These are phyloP conservation scores for Ooceraea biroi DNA, from an alignment of 1,140 invertebrate species.

Conservation along the genomic window DNA sequence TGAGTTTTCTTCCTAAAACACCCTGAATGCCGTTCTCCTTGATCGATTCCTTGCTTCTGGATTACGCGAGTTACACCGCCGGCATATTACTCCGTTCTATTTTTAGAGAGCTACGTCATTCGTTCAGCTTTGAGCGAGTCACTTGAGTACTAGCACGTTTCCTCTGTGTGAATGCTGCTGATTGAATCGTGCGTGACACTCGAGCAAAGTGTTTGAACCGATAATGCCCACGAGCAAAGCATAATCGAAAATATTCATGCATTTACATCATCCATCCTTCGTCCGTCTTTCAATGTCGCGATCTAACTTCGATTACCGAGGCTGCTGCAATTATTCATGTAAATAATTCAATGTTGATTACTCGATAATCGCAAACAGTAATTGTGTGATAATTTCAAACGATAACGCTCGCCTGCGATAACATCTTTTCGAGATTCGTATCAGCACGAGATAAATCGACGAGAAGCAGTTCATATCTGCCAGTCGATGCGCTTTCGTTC, in stretches of 20 bases:
- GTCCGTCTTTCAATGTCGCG: slow-evolving; percentile 19
- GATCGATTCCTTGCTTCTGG: not conserved
- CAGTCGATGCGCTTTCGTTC: not conserved
- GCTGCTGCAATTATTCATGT: slow-evolving; percentile 6
- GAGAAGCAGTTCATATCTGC: not conserved
- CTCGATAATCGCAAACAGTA: slow-evolving; percentile 32
- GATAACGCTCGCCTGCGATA: slow-evolving; percentile 7
- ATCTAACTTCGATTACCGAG: slow-evolving; percentile 3
- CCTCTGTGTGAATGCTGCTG: slow-evolving; percentile 23
- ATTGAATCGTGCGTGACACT: slow-evolving; percentile 63
- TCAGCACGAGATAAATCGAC: slow-evolving; percentile 24
- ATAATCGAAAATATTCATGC: slow-evolving; percentile 42
- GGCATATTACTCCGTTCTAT: slow-evolving; percentile 56
- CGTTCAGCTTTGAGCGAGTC: slow-evolving; percentile 49
- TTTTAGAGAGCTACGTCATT: slow-evolving; percentile 68
- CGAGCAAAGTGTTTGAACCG: slow-evolving; percentile 30
- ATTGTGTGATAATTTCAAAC: slow-evolving; percentile 26
- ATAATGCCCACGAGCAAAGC: slow-evolving; percentile 56
- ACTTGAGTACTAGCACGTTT: slow-evolving; percentile 48
- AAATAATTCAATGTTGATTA: slow-evolving; percentile 43
- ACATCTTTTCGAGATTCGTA: slow-evolving; percentile 43
- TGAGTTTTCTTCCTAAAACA: not conserved
- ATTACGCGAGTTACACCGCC: slow-evolving; percentile 18
- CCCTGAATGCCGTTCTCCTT: slow-evolving; percentile 5
- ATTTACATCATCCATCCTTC: slow-evolving; percentile 2